Evolutionary conservation across 2,797 vertebrate species (phyloP).

Genomic region (Numenius phaeopus): DNA sequence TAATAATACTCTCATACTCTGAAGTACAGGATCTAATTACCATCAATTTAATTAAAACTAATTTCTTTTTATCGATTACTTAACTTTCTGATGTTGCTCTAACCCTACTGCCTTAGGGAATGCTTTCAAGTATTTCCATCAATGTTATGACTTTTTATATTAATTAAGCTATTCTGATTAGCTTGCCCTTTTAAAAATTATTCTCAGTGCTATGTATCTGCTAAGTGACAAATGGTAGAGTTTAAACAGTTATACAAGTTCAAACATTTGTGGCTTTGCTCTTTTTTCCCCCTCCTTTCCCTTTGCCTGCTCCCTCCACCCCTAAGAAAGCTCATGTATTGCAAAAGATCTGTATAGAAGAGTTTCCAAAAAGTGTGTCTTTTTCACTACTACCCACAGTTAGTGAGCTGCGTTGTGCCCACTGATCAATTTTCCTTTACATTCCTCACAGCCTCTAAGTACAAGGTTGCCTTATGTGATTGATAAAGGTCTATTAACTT

Average conservation of each 20-base stretch:
- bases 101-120: conserved; percentile 3
- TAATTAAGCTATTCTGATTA: conserved; percentile 55
- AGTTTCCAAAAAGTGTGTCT: background rate
- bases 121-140: conserved; percentile 16
- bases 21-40: conserved; percentile 35
- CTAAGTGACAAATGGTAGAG: background rate
- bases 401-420: background rate
- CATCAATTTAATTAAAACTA: conserved; percentile 56
- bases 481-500: background rate
- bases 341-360: background rate
- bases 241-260: background rate
- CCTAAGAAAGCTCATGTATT: background rate
- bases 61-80: conserved; percentile 54
- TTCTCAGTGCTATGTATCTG: background rate
- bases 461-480: background rate
- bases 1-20: conserved; percentile 1
- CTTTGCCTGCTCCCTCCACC: background rate
- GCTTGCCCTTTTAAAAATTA: conserved; percentile 1
- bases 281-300: background rate
- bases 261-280: background rate
- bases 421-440: background rate
- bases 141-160: conserved; percentile 27
- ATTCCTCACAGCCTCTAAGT: background rate
- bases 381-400: background rate
- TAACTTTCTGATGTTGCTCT: conserved; percentile 7